Evolutionary conservation across 2,888 invertebrate genomes (phyloP).

Genomic region (Pyrrhosoma nymphula): DNA sequence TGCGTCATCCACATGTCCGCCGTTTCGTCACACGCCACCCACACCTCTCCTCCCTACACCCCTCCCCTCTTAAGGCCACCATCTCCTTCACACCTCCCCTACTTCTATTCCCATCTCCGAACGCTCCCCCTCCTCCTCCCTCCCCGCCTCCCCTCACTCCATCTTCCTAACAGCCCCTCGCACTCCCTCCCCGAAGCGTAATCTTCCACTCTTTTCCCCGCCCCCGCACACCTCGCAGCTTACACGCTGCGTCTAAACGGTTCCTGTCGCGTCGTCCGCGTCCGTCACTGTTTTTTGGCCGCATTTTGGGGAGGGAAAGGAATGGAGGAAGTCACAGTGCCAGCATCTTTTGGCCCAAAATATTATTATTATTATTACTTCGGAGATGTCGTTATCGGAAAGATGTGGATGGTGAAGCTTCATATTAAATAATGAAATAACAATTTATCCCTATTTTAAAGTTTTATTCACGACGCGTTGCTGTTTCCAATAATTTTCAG

Average conservation of each 20-base stretch:
- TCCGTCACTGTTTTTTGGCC: not conserved
- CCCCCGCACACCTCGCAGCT: not conserved
- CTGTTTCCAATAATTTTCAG: no score
- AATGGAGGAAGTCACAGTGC: not conserved
- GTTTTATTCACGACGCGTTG: no score
- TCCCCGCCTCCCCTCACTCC: not conserved
- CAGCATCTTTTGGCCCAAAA: not conserved
- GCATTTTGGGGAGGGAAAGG: not conserved
- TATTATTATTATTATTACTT: not conserved
- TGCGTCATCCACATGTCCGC: slow-evolving; percentile 48
- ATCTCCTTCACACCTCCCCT: not conserved
- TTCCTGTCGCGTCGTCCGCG: not conserved
- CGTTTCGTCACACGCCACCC: slow-evolving; percentile 37
- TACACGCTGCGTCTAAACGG: not conserved
- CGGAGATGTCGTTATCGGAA: no score
- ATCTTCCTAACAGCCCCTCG: no score
- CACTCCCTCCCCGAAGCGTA: not conserved
- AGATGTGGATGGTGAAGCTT: no score
- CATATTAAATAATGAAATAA: no score
- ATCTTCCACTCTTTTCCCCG: no score
- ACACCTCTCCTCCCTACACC: not conserved
- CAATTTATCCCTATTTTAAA: no score
- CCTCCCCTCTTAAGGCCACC: not conserved
- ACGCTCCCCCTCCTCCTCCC: not conserved
- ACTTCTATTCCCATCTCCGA: not conserved